Conservation (phyloP, 1,140 invertebrate genomes). For the Papilio polyxenes region DNA sequence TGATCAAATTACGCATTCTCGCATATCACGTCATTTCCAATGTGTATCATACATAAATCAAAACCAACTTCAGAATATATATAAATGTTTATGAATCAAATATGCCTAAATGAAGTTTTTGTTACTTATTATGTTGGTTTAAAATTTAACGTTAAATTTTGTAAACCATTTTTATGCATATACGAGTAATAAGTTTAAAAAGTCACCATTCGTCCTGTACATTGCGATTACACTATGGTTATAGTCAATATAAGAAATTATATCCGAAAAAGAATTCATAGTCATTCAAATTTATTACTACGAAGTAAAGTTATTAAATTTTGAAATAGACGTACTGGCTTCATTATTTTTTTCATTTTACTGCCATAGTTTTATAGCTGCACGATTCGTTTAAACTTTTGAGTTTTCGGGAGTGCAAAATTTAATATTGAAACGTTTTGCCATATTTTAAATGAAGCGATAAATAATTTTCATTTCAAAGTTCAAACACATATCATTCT, state of each 20-base stretch:
- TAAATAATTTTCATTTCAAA: constrained; percentile 26
- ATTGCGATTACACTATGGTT: constrained; percentile 31
- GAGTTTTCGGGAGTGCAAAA: background rate
- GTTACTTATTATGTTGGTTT: background rate
- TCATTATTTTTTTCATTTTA: constrained; percentile 22
- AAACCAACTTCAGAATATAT: background rate
- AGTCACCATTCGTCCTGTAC: constrained; percentile 32
- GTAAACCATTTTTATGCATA: constrained; percentile 4
- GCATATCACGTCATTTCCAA: background rate
- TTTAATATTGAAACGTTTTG: constrained; percentile 3
- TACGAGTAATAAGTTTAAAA: constrained; percentile 41
- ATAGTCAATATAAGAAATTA: constrained; percentile 3
- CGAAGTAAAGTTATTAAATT: constrained; percentile 33
- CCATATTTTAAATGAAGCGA: background rate
- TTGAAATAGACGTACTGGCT: constrained; percentile 12
- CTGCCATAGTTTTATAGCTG: constrained; percentile 30
- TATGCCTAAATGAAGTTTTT: background rate
- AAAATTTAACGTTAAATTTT: background rate
- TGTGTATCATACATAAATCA: constrained; percentile 13
- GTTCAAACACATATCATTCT: constrained; percentile 10
- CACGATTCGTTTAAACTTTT: background rate
- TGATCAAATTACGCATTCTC: constrained; percentile 18
- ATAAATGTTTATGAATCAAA: background rate
- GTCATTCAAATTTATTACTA: constrained; percentile 23
- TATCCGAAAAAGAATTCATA: constrained; percentile 11